Conservation (phyloP, 1,140 invertebrate species). For the Drosophila sp. region DNA sequence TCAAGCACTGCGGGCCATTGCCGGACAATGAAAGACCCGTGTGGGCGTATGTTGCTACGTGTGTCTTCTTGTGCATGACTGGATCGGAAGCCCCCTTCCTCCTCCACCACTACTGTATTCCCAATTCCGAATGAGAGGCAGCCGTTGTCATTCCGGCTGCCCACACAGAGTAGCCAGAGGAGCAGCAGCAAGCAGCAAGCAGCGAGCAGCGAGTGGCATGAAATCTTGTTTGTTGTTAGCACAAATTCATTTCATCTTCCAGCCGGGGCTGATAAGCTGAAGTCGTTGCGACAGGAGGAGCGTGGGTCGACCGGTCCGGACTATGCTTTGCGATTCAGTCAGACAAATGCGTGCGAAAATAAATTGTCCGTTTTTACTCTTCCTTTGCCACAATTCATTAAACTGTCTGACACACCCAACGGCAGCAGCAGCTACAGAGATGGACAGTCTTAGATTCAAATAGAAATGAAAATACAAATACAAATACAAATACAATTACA, state of each 20-base stretch:
- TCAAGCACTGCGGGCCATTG: slow-evolving; percentile 44
- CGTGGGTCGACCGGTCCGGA: neutral
- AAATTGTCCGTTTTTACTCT: slow-evolving; percentile 54
- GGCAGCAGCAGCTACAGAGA: slow-evolving; percentile 28
- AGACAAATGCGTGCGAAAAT: slow-evolving; percentile 76
- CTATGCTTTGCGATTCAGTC: slow-evolving; percentile 28
- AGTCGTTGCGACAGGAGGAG: slow-evolving; percentile 35
- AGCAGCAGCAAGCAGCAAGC: slow-evolving; percentile 26
- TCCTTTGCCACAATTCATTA: slow-evolving; percentile 40
- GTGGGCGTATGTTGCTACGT: slow-evolving; percentile 56
- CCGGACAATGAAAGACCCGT: slow-evolving; percentile 61
- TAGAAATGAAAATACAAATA: slow-evolving; percentile 16
- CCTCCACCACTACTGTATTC: slow-evolving; percentile 4
- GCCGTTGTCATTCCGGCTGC: slow-evolving; percentile 42
- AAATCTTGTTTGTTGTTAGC: slow-evolving; percentile 79
- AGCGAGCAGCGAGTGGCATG: slow-evolving; percentile 33
- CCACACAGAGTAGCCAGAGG: slow-evolving; percentile 49
- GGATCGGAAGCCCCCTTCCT: neutral
- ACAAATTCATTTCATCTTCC: slow-evolving; percentile 77
- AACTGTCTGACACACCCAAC: slow-evolving; percentile 60
- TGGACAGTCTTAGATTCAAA: slow-evolving; percentile 27
- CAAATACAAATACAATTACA: slow-evolving; percentile 30
- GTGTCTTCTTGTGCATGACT: slow-evolving; percentile 17
- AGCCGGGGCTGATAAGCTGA: slow-evolving; percentile 29
- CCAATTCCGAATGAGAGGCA: slow-evolving; percentile 27